A percentile compares a stretch with the other conserved stretches of the same genome.
Conservation (phyloP, 2,797 vertebrate genomes). For the Sebastiscus tertius region DNA sequence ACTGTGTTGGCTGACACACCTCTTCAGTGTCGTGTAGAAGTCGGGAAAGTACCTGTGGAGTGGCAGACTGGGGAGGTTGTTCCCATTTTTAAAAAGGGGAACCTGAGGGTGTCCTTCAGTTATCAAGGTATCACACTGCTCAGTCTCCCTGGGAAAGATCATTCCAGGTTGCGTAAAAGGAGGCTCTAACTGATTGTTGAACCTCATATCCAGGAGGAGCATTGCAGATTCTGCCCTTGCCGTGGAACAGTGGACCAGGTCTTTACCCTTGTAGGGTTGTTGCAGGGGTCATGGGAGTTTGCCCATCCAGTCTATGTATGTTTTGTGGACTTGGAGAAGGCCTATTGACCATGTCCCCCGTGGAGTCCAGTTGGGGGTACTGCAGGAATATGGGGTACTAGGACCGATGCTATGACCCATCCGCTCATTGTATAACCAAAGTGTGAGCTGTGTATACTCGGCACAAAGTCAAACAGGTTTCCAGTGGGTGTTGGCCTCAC, state of each 20-base stretch:
- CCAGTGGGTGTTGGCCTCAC: no score
- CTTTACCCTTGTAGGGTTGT: accelerated
- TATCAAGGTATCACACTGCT: accelerated
- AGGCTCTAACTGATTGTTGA: background rate
- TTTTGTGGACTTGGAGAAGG: no score
- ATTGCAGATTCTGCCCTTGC: background rate
- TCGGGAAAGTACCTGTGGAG: background rate
- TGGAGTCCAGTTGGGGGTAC: accelerated
- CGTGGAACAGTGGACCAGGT: no score
- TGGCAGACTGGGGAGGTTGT: background rate
- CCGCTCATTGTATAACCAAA: accelerated
- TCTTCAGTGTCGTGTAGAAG: background rate
- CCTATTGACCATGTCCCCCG: accelerated
- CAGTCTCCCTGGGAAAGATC: background rate
- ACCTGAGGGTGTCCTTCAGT: background rate
- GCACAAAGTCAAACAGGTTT: accelerated
- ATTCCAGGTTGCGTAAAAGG: accelerated
- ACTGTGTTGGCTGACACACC: background rate
- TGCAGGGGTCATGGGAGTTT: no score
- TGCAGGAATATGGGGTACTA: no score
- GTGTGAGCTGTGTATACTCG: accelerated
- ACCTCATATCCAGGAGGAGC: background rate
- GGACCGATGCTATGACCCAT: no score
- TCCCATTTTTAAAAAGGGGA: background rate
- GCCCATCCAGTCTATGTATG: no score